Conservation (phyloP, 1,140 invertebrate genomes). For the Ceratoteleas bidentatus region DNA sequence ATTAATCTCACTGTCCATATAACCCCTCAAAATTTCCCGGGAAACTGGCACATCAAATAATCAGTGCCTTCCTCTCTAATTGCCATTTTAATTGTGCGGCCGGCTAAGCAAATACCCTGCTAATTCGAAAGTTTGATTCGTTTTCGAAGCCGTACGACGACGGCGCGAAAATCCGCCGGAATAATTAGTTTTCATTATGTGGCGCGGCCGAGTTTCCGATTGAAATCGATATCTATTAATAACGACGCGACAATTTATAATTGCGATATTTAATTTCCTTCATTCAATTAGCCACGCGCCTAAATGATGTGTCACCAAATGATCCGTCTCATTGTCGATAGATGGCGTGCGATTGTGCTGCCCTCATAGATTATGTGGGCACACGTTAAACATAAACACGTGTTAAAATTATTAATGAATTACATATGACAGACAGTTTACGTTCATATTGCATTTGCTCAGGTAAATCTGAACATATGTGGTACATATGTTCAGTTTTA, state of each 20-base stretch:
- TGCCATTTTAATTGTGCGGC: constrained; percentile 1
- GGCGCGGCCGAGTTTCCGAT: background rate
- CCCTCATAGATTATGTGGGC: background rate
- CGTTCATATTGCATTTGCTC: no score
- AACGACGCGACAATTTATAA: background rate
- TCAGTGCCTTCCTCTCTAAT: constrained; percentile 1
- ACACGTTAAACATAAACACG: no score
- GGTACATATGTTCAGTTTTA: no score
- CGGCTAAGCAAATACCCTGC: background rate
- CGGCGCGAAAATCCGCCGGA: background rate
- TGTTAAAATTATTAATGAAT: no score
- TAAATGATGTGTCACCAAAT: constrained; percentile 1
- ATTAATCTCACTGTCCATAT: no score
- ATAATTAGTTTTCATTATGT: constrained; percentile 17
- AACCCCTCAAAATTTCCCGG: no score
- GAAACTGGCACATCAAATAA: background rate
- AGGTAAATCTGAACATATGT: no score
- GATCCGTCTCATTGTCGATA: constrained; percentile 17
- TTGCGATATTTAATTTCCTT: constrained; percentile 18
- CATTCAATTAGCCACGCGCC: constrained; percentile 6
- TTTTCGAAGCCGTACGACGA: background rate
- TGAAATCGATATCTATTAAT: constrained; percentile 31
- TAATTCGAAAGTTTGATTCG: constrained; percentile 7
- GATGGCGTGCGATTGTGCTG: constrained; percentile 30
- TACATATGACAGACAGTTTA: no score